Conservation (phyloP, 1,140 invertebrate genomes). For the Plectrocnemia conspersa region DNA sequence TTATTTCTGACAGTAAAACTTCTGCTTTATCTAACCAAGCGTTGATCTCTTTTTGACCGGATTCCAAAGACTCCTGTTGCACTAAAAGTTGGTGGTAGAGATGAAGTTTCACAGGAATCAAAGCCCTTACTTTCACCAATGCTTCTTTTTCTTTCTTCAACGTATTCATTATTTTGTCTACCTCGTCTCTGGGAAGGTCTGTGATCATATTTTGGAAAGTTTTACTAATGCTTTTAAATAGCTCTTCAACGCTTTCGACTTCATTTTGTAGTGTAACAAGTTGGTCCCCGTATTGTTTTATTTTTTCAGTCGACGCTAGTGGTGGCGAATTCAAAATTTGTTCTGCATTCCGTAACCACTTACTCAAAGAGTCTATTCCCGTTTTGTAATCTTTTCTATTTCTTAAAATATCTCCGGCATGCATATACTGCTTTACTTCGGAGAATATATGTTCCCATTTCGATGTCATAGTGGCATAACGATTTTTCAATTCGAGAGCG, state of each 20-base stretch:
- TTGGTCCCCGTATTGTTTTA: slow-evolving; percentile 74
- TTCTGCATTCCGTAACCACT: slow-evolving; percentile 78
- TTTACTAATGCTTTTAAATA: slow-evolving; percentile 85
- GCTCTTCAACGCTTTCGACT: slow-evolving; percentile 79
- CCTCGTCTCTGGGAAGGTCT: slow-evolving; percentile 83
- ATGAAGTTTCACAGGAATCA: slow-evolving; percentile 74
- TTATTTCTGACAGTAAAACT: slow-evolving; percentile 53
- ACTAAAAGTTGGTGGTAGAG: slow-evolving; percentile 78
- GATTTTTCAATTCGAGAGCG: slow-evolving; percentile 69
- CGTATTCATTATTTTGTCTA: slow-evolving; percentile 83
- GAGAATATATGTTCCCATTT: slow-evolving; percentile 79
- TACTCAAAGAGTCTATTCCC: slow-evolving; percentile 69
- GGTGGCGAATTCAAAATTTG: slow-evolving; percentile 60
- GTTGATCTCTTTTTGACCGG: slow-evolving; percentile 78
- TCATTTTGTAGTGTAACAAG: slow-evolving; percentile 74
- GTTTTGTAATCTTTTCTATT: slow-evolving; percentile 74
- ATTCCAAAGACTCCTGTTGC: slow-evolving; percentile 85
- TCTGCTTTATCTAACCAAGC: slow-evolving; percentile 84
- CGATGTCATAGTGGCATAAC: slow-evolving; percentile 64
- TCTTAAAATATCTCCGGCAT: slow-evolving; percentile 79
- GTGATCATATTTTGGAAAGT: slow-evolving; percentile 87
- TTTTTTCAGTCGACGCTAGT: slow-evolving; percentile 67
- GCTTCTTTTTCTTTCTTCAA: slow-evolving; percentile 87
- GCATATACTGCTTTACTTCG: slow-evolving; percentile 78
- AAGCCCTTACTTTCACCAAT: slow-evolving; percentile 73